phyloP scores from a whole-genome alignment of 2,797 vertebrate genomes.

The Margarornis squamiger region DNA sequence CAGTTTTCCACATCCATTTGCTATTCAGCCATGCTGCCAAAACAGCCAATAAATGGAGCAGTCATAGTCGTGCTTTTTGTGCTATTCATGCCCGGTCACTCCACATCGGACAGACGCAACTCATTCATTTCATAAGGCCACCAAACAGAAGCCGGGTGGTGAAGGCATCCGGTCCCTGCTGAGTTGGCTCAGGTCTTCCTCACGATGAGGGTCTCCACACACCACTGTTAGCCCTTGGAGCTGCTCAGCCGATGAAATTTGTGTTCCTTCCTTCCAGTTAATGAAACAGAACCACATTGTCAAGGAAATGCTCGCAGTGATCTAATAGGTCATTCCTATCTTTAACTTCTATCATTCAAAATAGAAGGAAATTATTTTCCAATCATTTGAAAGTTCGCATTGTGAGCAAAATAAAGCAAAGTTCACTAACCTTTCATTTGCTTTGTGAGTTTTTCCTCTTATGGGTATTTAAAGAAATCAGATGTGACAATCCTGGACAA shows the following conservation, averaged over 20 bases:
- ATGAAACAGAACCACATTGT: background rate
- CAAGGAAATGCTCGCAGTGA: constrained; percentile 29
- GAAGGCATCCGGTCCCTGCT: constrained; percentile 12
- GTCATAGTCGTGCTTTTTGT: constrained; percentile 19
- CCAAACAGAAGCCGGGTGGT: background rate
- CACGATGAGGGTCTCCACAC: background rate
- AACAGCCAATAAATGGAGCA: constrained; percentile 15
- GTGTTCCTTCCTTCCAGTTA: background rate
- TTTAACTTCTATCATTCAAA: constrained; percentile 59
- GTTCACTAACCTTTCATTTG: constrained; percentile 34
- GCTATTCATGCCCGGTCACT: constrained; percentile 17
- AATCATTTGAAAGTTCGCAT: constrained; percentile 23
- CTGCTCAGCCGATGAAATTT: background rate
- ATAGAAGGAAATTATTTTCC: constrained; percentile 48
- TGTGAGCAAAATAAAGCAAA: constrained; percentile 58
- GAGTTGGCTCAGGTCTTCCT: constrained; percentile 3
- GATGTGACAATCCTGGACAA: constrained; percentile 48
- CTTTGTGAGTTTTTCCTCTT: constrained; percentile 36
- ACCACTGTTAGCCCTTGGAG: background rate
- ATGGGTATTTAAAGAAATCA: constrained; percentile 47
- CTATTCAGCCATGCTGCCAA: constrained; percentile 56
- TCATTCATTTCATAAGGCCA: constrained; percentile 43
- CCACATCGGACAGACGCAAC: background rate
- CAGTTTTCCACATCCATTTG: constrained; percentile 51
- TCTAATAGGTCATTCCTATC: constrained; percentile 73